A percentile compares a stretch with the other conserved stretches of the same genome.
Conservation (phyloP, 1,140 invertebrate species). For the Andricus grossulariae region DNA sequence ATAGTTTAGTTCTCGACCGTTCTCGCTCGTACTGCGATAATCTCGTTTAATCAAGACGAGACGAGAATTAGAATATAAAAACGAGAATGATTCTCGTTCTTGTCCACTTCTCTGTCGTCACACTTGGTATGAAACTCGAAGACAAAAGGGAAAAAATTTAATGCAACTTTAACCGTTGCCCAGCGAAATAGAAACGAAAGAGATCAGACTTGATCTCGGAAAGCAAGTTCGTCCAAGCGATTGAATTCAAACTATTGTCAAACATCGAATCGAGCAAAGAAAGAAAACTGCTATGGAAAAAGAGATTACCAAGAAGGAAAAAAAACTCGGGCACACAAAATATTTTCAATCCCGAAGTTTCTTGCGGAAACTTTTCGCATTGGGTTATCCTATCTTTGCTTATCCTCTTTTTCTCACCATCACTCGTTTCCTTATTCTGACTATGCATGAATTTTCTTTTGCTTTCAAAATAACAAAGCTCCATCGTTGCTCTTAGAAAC, state of each 20-base stretch:
- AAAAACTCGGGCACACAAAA: not conserved
- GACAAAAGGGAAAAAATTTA: not conserved
- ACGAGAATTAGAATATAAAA: too few species aligned
- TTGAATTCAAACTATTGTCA: conserved; percentile 23
- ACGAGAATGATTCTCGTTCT: too few species aligned
- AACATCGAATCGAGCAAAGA: not conserved
- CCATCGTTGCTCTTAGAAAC: too few species aligned
- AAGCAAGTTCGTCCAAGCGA: conserved; percentile 11
- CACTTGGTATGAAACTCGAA: not conserved
- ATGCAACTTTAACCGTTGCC: not conserved
- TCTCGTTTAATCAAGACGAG: too few species aligned
- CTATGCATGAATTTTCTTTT: not conserved
- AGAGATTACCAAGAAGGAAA: not conserved
- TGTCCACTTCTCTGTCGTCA: too few species aligned
- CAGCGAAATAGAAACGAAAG: conserved; percentile 15
- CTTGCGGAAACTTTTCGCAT: not conserved
- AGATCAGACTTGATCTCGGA: not conserved
- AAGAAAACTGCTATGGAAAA: conserved; percentile 10
- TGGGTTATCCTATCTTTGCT: conserved; percentile 1
- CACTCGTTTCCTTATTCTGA: not conserved
- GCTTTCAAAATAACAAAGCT: too few species aligned
- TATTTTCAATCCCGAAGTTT: conserved; percentile 24
- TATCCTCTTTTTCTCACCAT: not conserved
- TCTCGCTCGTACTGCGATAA: too few species aligned
- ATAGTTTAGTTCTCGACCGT: too few species aligned